Base-by-base conservation (phyloP, 2,888 invertebrate genomes). In the Polylopha cassiicola region DNA sequence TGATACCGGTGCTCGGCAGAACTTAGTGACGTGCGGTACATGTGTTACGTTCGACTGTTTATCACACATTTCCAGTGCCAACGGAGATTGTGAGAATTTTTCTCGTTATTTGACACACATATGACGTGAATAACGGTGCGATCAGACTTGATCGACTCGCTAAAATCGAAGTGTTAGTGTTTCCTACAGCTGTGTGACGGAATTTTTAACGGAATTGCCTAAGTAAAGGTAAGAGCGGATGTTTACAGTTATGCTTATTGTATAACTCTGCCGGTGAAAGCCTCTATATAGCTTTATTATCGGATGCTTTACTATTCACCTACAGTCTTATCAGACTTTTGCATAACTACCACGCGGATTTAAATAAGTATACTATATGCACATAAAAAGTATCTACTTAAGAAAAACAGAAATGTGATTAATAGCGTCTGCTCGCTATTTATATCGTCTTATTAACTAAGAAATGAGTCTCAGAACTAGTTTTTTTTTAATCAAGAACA, bases 151-250 rank as follows among this genome's bases (percentile, higher is more conserved):
- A 77, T 80, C 76, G 75, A 73, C 72, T 79, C 68, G 79, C 76
- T 78, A 79, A 82, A 74, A 78, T 76, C 78, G 62, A 76, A 81
- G 81, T 82, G 81, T 73, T 76, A 74, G 82, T 82, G 82, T 74
- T 61, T 73, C 60, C 76, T 70, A 66, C 69, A 73, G 65, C 70
- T 65, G 73, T 80, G 78, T 74, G 69, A 73, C 71, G 76, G 81
- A 81, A 79, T 81, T 76, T 39, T 85, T 77, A 79, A 80, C 82
- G 84, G 84, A 84, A 72, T 82, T 79, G 76, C 70, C 76, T 73
- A 71, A 77, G 72, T 65, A 64, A 58, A 84, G 82, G 84, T 85
- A 82, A 82, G 80, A 68, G 63, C 72, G 74, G 70, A 77, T 77
- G 67, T 81, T 78, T 77, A 82, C 84, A 78, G 84, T 81, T 84